phyloP scores from a whole-genome alignment of 2,888 invertebrate genomes.

The Saturnia pavonia region DNA sequence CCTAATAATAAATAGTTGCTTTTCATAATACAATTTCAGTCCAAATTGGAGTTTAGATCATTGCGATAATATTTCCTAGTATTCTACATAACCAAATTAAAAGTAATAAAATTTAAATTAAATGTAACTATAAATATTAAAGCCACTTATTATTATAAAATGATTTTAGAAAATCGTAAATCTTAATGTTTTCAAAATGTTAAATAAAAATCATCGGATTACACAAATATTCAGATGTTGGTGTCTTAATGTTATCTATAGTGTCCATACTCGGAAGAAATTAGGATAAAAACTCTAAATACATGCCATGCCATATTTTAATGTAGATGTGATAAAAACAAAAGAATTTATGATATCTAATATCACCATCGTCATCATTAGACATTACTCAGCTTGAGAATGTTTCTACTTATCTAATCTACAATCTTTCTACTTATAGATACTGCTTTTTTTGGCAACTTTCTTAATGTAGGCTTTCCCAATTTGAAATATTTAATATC shows the following conservation, averaged over 20 bases:
- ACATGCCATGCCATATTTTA: not conserved
- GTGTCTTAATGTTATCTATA: no score
- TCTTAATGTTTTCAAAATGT: no score
- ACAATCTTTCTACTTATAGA: not conserved
- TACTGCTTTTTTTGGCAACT: not conserved
- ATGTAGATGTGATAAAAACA: not conserved
- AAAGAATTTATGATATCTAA: not conserved
- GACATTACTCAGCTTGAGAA: not conserved
- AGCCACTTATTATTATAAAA: no score
- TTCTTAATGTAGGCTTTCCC: not conserved
- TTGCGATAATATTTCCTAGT: not conserved
- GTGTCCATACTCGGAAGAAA: no score
- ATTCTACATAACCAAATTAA: not conserved
- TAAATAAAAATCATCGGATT: no score
- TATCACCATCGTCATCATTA: not conserved
- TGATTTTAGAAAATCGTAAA: no score
- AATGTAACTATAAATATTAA: not conserved
- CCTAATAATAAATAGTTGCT: slow-evolving; percentile 41
- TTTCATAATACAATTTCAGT: slow-evolving; percentile 7
- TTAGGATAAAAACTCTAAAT: no score
- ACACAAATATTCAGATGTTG: no score
- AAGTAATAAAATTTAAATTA: not conserved
- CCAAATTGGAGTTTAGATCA: not conserved
- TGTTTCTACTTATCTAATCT: not conserved
- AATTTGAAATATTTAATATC: not conserved